These are phyloP conservation scores for Notothenia rossii DNA, from an alignment of 2,113 vertebrate genomes.

Conservation along the genomic window DNA sequence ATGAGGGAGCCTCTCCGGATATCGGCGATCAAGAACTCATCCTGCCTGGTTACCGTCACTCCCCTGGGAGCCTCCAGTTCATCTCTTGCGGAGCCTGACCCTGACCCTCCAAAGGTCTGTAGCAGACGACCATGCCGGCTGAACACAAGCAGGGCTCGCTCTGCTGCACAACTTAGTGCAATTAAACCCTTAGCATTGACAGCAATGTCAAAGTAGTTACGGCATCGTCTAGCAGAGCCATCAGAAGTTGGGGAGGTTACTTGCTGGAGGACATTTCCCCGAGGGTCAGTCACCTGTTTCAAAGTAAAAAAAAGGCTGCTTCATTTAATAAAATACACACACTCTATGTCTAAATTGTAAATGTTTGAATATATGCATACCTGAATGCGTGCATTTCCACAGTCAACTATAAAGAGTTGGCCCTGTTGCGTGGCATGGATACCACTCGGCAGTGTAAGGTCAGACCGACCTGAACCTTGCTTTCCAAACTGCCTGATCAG, in stretches of 20 bases:
- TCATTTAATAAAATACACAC: background rate
- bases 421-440: slow-evolving; percentile 80
- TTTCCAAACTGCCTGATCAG: slow-evolving; percentile 84
- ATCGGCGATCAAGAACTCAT: slow-evolving; percentile 87
- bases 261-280: slow-evolving; percentile 84
- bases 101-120: slow-evolving; percentile 82
- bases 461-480: slow-evolving; percentile 83
- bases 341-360: background rate
- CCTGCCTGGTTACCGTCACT: slow-evolving; percentile 77
- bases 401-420: slow-evolving; percentile 86
- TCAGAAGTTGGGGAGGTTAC: slow-evolving; percentile 67
- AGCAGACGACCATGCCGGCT: slow-evolving; percentile 84
- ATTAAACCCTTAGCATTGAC: slow-evolving; percentile 84
- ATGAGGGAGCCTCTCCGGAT: slow-evolving; percentile 83
- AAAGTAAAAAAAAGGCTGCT: slow-evolving; percentile 8
- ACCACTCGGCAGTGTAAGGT: slow-evolving; percentile 85
- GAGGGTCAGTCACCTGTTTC: slow-evolving; percentile 80
- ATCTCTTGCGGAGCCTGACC: slow-evolving; percentile 64
- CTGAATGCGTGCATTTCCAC: slow-evolving; percentile 86
- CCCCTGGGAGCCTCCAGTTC: slow-evolving; percentile 85
- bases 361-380: slow-evolving; percentile 43
- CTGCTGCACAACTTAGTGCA: slow-evolving; percentile 83
- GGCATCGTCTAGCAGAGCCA: slow-evolving; percentile 67
- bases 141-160: slow-evolving; percentile 83
- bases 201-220: slow-evolving; percentile 86